A percentile compares a stretch with the other conserved stretches of the same genome.
These are phyloP conservation scores for Zaprionus gabonicus DNA, from an alignment of 1,140 invertebrate genomes.

Conservation along the genomic window DNA sequence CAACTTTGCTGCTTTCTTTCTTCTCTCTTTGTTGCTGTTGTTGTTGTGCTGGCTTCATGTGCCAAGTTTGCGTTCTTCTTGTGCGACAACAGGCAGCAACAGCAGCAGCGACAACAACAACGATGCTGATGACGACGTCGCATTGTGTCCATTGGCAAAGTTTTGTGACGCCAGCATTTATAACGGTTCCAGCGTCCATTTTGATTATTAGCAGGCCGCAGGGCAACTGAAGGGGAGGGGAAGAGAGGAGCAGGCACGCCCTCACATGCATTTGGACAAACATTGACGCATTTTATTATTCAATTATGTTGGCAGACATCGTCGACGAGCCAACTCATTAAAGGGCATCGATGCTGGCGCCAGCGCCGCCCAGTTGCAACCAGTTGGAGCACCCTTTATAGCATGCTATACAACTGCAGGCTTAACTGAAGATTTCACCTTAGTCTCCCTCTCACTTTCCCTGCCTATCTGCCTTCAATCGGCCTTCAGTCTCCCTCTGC, in stretches of 20 bases:
- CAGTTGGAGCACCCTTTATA: background rate
- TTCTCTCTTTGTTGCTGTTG: slow-evolving; percentile 14
- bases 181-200: slow-evolving; percentile 69
- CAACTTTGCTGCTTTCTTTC: slow-evolving; percentile 56
- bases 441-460: background rate
- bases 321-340: slow-evolving; percentile 23
- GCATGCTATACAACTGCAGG: background rate
- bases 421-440: background rate
- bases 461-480: background rate
- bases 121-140: slow-evolving; percentile 38
- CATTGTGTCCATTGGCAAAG: slow-evolving; percentile 78
- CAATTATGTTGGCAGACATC: slow-evolving; percentile 58
- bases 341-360: slow-evolving; percentile 23
- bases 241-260: background rate
- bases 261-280: slow-evolving; percentile 36
- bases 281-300: slow-evolving; percentile 52
- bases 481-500: background rate
- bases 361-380: background rate
- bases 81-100: background rate
- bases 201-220: slow-evolving; percentile 70
- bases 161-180: slow-evolving; percentile 77
- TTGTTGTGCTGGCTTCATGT: slow-evolving; percentile 29
- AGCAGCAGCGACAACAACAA: slow-evolving; percentile 18
- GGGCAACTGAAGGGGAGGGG: background rate
- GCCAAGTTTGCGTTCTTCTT: slow-evolving; percentile 35